A percentile compares a stretch with the other conserved stretches of the same genome.
These are phyloP conservation scores for Elgaria multicarinata DNA, from an alignment of 2,113 vertebrate genomes.

Conservation along the genomic window DNA sequence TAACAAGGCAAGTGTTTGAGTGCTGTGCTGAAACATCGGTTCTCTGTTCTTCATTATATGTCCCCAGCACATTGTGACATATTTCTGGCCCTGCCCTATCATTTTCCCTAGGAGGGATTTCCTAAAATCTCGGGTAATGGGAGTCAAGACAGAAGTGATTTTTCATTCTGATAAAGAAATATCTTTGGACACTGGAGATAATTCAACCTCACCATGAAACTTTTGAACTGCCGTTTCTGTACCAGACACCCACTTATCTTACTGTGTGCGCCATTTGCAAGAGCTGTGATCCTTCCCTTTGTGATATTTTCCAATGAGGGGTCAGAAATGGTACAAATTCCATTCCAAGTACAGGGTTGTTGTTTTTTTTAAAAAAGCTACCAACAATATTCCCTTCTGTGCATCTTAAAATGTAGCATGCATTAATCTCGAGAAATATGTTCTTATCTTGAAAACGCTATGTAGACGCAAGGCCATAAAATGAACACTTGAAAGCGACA, in stretches of 20 bases:
- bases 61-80: not conserved
- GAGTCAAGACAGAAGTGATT: not conserved
- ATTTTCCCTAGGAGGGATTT: not conserved
- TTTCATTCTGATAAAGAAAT: not conserved
- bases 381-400: not conserved
- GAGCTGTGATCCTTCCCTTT: not conserved
- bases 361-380: not conserved
- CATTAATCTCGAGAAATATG: slow-evolving; percentile 23
- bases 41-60: not conserved
- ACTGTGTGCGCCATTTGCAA: not conserved
- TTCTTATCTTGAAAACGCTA: slow-evolving; percentile 40
- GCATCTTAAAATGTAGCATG: not conserved
- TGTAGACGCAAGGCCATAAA: slow-evolving; percentile 24
- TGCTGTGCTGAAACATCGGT: not conserved
- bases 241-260: not conserved
- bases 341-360: not conserved
- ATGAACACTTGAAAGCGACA: slow-evolving; percentile 9
- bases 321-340: not conserved
- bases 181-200: not conserved
- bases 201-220: not conserved
- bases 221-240: not conserved
- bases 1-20: no score
- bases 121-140: not conserved
- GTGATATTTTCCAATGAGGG: not conserved
- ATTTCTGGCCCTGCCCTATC: no score